Percentiles rank a stretch among this genome's conserved stretches.
Evolutionary conservation across 2,888 invertebrate genomes (phyloP).

Genomic region (Thymelicus sylvestris): DNA sequence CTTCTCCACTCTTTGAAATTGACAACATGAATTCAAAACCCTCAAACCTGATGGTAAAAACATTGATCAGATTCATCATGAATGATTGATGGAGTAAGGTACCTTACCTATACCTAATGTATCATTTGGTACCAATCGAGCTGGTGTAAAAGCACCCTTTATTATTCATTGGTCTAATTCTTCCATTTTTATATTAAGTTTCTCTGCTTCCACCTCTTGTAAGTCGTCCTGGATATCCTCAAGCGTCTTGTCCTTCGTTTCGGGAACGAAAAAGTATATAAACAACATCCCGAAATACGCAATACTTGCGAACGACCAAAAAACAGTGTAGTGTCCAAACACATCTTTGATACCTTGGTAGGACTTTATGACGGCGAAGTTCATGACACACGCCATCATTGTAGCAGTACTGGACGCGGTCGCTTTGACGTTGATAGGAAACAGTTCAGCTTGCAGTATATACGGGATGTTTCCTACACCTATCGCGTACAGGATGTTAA

Average conservation of each 20-base stretch:
- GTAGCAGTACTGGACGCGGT: constrained; percentile 85
- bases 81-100: no score
- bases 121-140: no score
- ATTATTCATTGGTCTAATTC: constrained; percentile 16
- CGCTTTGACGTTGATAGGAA: constrained; percentile 86
- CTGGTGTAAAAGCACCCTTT: no score
- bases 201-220: constrained; percentile 61
- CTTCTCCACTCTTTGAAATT: no score
- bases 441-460: constrained; percentile 86
- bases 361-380: constrained; percentile 84
- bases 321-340: constrained; percentile 84
- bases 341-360: constrained; percentile 83
- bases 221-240: constrained; percentile 85
- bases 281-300: constrained; percentile 85
- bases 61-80: no score
- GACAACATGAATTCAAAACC: no score
- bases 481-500: constrained; percentile 84
- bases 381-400: constrained; percentile 82
- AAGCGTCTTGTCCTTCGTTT: constrained; percentile 86
- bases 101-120: no score
- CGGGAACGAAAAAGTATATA: constrained; percentile 84
- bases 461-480: constrained; percentile 86
- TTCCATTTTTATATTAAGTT: constrained; percentile 43
- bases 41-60: no score
- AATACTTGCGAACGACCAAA: constrained; percentile 83